A percentile compares a stretch with the other conserved stretches of the same genome.
Conservation (phyloP, 2,888 invertebrate genomes). For the Polylopha cassiicola region DNA sequence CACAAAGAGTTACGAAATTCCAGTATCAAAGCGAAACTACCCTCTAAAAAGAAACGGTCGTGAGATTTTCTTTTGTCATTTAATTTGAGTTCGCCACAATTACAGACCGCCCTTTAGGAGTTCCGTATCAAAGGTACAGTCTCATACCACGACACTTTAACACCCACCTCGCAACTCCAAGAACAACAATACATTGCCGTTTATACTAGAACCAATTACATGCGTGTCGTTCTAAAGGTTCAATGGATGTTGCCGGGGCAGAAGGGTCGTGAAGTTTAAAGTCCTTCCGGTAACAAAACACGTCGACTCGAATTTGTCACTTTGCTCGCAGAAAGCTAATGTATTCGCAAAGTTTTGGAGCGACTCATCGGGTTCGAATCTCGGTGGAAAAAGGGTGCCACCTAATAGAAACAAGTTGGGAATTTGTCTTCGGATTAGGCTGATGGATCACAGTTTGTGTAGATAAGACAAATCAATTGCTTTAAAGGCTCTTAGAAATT, state of each 20-base stretch:
- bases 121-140: conserved; percentile 18
- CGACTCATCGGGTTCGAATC: conserved; percentile 16
- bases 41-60: conserved; percentile 16
- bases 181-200: conserved; percentile 6
- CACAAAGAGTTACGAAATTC: not conserved
- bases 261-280: no score
- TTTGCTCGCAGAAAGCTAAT: conserved; percentile 11
- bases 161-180: not conserved
- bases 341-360: conserved; percentile 19
- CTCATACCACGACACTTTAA: conserved; percentile 4
- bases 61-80: conserved; percentile 17
- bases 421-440: conserved; percentile 20
- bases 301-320: conserved; percentile 17
- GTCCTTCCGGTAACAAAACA: conserved; percentile 21
- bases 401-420: conserved; percentile 22
- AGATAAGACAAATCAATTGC: no score
- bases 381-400: conserved; percentile 22
- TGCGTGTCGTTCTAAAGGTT: no score
- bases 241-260: no score
- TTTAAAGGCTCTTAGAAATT: no score
- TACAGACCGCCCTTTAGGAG: conserved; percentile 13
- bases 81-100: conserved; percentile 20
- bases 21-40: conserved; percentile 12
- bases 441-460: no score
- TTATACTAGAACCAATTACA: no score